Base-by-base conservation (phyloP, 2,113 vertebrate species). In the Neodon shergylaensis region DNA sequence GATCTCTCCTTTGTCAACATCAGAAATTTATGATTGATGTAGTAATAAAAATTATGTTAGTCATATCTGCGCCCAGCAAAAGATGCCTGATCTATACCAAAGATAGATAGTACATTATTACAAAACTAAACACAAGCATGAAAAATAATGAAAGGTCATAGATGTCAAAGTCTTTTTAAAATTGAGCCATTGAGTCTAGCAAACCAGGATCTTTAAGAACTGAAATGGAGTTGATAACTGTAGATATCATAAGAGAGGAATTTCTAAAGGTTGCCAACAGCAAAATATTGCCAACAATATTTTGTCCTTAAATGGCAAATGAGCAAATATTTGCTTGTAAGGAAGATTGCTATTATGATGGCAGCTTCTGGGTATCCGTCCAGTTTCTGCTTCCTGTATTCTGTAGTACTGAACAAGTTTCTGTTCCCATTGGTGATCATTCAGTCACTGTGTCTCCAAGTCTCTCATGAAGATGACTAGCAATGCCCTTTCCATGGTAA, bases 81-180 rank as follows among this genome's bases (percentile, higher is more conserved):
- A 61, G 5, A 42, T 70, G 5, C 10, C 58, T 26, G 17, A 76
- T 88, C 61, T 86, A 58, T 61, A 22, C 22, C 12, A 92, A 72
- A 84, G 72, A 54, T 42, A 70, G n/a, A n/a, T n/a, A n/a, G 12
- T 6, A 31, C 13, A 95, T 66, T 77, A 76, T 42, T 39, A 94
- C 42, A 84, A 47, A 92, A 63, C 33, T 68, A 73, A 94, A 19
- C n/a, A 68, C 16, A 61, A 78, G 10, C n/a, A 52, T 84, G 42
- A 95, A 89, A 95, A 83, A 87, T 77, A 11, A 22, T 61, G 63
- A 89, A 70, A 95, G 66, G 33, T 5, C 19, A 65, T 24, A 33
- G 10, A 24, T 5, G 5, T 72, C 85, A 79, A 8, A 74, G 44
- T 76, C 86, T 92, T 28, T 7, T 90, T 70, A 93, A 92, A 61